Base-by-base conservation (phyloP, 2,113 vertebrate genomes). In the Apteryx owenii region DNA sequence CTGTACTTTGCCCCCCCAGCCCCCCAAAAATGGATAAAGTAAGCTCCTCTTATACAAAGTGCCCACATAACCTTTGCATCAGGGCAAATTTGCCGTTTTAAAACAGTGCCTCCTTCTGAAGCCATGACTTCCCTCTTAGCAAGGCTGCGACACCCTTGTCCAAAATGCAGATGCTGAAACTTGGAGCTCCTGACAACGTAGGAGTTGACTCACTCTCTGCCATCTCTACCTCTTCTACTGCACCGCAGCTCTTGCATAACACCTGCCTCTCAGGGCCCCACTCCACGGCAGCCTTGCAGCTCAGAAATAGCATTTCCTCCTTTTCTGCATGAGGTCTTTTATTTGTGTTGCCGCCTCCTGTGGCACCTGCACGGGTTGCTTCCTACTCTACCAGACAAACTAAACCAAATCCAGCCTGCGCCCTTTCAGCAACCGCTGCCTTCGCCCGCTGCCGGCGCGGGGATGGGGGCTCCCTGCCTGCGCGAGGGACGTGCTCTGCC, bases 231-330 rank as follows among this genome's bases (percentile, higher is more conserved):
- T 96, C 77, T 83, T 69, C 83, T 89, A 86, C 94, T 96, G 94
- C 86, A 92, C 83, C 88, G 17, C 94, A 91, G 12, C 90, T 88
- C 92, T 97, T 97, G 93, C 92, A 68, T 93, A 97, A 95, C 72
- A 4, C 11, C 56, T 0, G 26, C 46, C 81, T 44, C 88, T 12
- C 61, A 1, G 75, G 88, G 93, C 91, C 95, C 80, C 92, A 4
- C 95, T 95, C 72, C 79, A 25, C 93, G 83, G 88, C 97, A 28
- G 90, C 79, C 29, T 5, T 36, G 65, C 38, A 18, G 62, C 93
- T 93, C 90, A 81, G 94, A 92, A 97, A 95, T 93, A 78, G 72
- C 69, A 85, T 97, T 97, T 97, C 94, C 96, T 97, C 95, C 96
- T 97, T 96, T 95, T 96, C 94, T 92, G 95, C 94, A 61, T 92